Conservation (phyloP, 2,888 invertebrate species). For the Athripsodes cinereus region DNA sequence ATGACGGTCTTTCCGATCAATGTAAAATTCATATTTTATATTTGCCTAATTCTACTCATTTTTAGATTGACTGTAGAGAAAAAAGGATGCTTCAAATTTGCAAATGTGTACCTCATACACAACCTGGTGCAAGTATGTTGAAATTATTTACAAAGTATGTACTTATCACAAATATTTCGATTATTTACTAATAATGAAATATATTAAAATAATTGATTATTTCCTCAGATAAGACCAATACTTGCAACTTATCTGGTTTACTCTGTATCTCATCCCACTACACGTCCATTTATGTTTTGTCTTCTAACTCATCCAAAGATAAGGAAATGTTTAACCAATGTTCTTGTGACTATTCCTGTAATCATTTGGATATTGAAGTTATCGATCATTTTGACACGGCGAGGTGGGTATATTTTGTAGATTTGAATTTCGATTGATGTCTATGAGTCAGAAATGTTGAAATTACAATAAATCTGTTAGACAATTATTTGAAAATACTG, state of each 20-base stretch:
- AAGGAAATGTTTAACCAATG: background rate
- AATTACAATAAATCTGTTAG: too few species aligned
- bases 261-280: constrained; percentile 6
- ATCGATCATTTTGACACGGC: background rate
- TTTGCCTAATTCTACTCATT: too few species aligned
- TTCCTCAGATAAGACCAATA: background rate
- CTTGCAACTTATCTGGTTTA: constrained; percentile 8
- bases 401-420: too few species aligned
- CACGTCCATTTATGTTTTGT: background rate
- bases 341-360: constrained; percentile 1
- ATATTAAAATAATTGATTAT: background rate
- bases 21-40: too few species aligned
- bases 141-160: too few species aligned
- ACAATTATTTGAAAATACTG: too few species aligned
- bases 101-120: constrained; percentile 9
- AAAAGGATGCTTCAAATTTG: constrained; percentile 1
- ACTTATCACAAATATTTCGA: too few species aligned
- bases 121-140: constrained; percentile 4
- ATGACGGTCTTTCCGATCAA: too few species aligned
- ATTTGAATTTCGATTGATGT: too few species aligned
- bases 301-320: background rate
- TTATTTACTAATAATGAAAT: background rate
- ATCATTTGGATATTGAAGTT: constrained; percentile 4
- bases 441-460: too few species aligned
- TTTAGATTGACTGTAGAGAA: constrained; percentile 6